Base-by-base conservation (phyloP, 2,888 invertebrate species). In the Pristionchus mayeri region DNA sequence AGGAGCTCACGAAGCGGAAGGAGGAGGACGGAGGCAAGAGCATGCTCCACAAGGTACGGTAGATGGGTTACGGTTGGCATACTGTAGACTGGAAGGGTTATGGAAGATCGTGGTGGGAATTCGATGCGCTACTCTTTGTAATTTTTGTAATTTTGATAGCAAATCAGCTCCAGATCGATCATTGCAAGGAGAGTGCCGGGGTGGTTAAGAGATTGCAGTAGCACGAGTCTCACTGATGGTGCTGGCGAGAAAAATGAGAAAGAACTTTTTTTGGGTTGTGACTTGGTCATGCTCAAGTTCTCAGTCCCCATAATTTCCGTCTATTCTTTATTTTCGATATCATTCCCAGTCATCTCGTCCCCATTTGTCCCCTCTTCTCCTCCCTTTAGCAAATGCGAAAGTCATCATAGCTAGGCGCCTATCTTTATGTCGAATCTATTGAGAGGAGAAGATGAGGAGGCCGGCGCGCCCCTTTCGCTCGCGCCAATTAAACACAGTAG, bases 341-440 rank as follows among this genome's bases (percentile, higher is more conserved):
- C 76, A 50, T 50, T 78, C 63, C 50, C 16, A 57, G 57, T 80
- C 80, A 57, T 60, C 60, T 48, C 48, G n/a, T 44, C 80, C 13
- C 80, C 6, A 30, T 24, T 48, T 80, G n/a, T 54, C 21, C 37
- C 50, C 37, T 27, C 30, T 44, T 80, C 24, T 80, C 50, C 34
- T 34, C 79, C 37, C n/a, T n/a, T n/a, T n/a, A n/a, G n/a, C n/a
- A n/a, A n/a, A n/a, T 24, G 30, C 11, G 67, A 67, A 78, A 71
- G 71, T 71, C 71, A 71, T 78, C 76, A 50, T 78, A 48, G 76
- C 50, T 16, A 9, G 76, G 76, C 48, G 76, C 48, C 50, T 78
- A 78, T 78, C 76, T 78, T 78, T 78, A 78, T 78, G 30, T 48
- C 50, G 76, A 50, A 78, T 78, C 76, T 78, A 78, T 48, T 37